Base-by-base conservation (phyloP, 2,888 invertebrate genomes). In the Unio pictorum region DNA sequence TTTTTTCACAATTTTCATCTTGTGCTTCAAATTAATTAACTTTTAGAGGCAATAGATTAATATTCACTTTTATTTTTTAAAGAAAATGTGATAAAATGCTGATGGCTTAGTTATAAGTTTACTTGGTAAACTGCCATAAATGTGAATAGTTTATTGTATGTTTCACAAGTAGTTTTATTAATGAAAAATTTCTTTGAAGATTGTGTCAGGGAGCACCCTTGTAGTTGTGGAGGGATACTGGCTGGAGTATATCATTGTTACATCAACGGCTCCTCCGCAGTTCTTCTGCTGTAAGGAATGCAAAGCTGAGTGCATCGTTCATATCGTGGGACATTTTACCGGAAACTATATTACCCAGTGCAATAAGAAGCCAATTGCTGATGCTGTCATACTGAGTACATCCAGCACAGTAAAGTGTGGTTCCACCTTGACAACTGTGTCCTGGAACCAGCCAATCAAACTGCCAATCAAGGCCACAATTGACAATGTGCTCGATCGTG, bases 391-490 rank as follows among this genome's bases (percentile, higher is more conserved):
- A 73, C 73, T 68, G 55, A 70, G 75, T 54, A 45, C 58, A 6
- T 73, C 68, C 56, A 77, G 72, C 70, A 73, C 67, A 34, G 68
- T 67, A 5, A 77, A 73, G 5, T 84, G 84, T 70, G 82, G 82
- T 8, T 75, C 76, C 30, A 69, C 74, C 23, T 63, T 84, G 15
- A 76, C 80, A 3, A 60, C 68, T 34, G 60, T 68, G 5, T 80
- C 79, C 67, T 84, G 84, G 84, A 75, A 81, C 55, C 61, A 75
- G 18, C 66, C 56, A 6, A 76, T 81, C 30, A 67, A 67, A 26
- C 79, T 85, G 23, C 74, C 80, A 45, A 72, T 85, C 7, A 79
- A 75, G 55, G 84, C 83, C 3, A 82, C 82, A 1, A 64, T 84
- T 3, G 84, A 85, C 68, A 76, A 76, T 3, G 55, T 76, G 23